These are phyloP conservation scores for Chelonus formosanus DNA, from an alignment of 2,888 invertebrate genomes.

Conservation along the genomic window DNA sequence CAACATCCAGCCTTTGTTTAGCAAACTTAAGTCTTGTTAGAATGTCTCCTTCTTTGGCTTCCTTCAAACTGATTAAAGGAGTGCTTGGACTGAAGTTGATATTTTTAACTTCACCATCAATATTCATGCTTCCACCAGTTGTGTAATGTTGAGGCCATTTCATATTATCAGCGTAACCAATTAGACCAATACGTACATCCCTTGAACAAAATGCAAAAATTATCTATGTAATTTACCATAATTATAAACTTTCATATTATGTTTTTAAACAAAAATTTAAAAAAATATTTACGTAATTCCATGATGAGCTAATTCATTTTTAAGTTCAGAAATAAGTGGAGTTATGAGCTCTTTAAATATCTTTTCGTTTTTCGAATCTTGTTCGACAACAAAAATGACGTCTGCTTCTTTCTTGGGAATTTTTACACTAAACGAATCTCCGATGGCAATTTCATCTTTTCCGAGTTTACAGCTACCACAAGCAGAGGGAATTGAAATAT, in stretches of 20 bases:
- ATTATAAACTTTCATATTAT: no score
- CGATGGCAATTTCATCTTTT: slow-evolving; percentile 66
- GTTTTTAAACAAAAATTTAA: no score
- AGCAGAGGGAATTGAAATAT: slow-evolving; percentile 71
- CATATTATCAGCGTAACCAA: slow-evolving; percentile 69
- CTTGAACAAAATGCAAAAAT: slow-evolving; percentile 47
- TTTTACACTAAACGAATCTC: slow-evolving; percentile 73
- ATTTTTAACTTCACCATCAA: slow-evolving; percentile 67
- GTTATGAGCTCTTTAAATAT: slow-evolving; percentile 72
- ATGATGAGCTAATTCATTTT: slow-evolving; percentile 71
- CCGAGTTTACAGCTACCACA: slow-evolving; percentile 70
- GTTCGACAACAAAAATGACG: slow-evolving; percentile 81
- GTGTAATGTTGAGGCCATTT: slow-evolving; percentile 71
- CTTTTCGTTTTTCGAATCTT: slow-evolving; percentile 70
- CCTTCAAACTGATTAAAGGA: slow-evolving; percentile 52
- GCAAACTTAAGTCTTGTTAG: slow-evolving; percentile 52
- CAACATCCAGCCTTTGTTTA: slow-evolving; percentile 64
- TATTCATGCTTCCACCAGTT: slow-evolving; percentile 67
- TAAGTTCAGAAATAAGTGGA: slow-evolving; percentile 71
- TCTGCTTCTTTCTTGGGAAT: slow-evolving; percentile 81
- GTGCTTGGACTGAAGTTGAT: slow-evolving; percentile 55
- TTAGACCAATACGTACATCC: slow-evolving; percentile 70
- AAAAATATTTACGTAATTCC: slow-evolving; percentile 69
- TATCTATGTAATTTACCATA: no score
- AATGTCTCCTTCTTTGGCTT: slow-evolving; percentile 49